phyloP scores from a whole-genome alignment of 2,888 invertebrate species.

The Oligia fasciuncula region DNA sequence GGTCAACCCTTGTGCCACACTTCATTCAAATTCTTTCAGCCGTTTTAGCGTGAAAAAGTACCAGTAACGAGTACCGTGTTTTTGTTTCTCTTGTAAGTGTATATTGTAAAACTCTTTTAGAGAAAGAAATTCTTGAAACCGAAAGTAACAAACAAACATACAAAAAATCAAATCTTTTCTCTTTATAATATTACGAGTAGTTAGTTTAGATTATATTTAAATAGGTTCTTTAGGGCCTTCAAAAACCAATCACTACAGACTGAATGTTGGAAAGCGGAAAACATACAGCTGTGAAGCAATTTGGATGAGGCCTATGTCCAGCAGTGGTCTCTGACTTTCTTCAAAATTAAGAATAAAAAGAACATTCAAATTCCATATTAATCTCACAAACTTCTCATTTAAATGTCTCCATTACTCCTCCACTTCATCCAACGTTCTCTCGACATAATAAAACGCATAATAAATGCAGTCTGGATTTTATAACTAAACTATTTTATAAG shows the following conservation, averaged over 20 bases:
- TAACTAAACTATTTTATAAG: constrained; percentile 52
- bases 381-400: neutral
- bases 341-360: neutral
- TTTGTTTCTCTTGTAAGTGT: too few relatives aligned
- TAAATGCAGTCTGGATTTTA: constrained; percentile 44
- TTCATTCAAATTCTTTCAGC: too few relatives aligned
- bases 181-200: too few relatives aligned
- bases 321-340: neutral
- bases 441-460: constrained; percentile 34
- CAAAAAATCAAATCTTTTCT: too few relatives aligned
- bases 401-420: neutral
- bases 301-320: neutral
- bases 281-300: neutral
- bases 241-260: neutral
- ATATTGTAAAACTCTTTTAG: too few relatives aligned
- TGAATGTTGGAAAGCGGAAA: neutral
- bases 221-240: neutral
- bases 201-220: too few relatives aligned
- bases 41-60: too few relatives aligned
- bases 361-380: neutral
- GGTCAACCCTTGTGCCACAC: too few relatives aligned
- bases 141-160: too few relatives aligned
- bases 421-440: neutral
- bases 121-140: too few relatives aligned
- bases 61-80: too few relatives aligned